Percentiles rank a stretch among this genome's conserved stretches.
phyloP scores from a whole-genome alignment of 2,113 vertebrate species.

The Gopherus flavomarginatus region DNA sequence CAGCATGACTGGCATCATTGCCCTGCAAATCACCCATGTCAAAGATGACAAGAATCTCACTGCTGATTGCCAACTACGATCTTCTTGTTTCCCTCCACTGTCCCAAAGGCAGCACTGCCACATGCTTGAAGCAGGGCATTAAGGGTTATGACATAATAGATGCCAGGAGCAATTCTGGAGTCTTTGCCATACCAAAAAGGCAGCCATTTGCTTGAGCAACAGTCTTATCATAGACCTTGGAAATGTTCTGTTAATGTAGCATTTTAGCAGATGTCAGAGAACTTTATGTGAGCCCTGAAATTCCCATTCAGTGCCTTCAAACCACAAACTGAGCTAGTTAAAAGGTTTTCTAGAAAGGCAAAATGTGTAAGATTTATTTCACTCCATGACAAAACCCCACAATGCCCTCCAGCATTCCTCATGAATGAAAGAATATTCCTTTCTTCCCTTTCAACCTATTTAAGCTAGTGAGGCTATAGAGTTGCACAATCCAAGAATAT shows the following conservation, averaged over 20 bases:
- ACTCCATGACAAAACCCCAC: not conserved
- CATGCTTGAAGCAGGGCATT: not conserved
- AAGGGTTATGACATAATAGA: not conserved
- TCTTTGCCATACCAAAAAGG: not conserved
- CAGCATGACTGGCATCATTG: not conserved
- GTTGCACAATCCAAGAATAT: not conserved
- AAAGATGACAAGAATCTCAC: not conserved
- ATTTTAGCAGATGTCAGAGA: conserved; percentile 22
- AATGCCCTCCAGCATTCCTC: not conserved
- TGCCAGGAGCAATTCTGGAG: not conserved
- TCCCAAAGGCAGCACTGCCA: not conserved
- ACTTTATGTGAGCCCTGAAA: conserved; percentile 13
- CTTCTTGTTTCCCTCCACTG: too few relatives aligned
- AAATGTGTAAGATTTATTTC: not conserved
- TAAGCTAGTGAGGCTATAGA: not conserved
- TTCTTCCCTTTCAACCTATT: not conserved
- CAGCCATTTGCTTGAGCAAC: conserved; percentile 18
- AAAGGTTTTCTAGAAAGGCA: conserved; percentile 5
- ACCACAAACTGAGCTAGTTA: conserved; percentile 22
- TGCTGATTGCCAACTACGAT: not conserved
- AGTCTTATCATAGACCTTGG: not conserved
- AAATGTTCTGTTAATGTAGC: conserved; percentile 14
- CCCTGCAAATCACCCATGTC: not conserved
- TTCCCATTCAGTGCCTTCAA: conserved; percentile 27
- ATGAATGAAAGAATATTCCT: not conserved